Base-by-base conservation (phyloP, 2,888 invertebrate species). In the Netelia melanura region DNA sequence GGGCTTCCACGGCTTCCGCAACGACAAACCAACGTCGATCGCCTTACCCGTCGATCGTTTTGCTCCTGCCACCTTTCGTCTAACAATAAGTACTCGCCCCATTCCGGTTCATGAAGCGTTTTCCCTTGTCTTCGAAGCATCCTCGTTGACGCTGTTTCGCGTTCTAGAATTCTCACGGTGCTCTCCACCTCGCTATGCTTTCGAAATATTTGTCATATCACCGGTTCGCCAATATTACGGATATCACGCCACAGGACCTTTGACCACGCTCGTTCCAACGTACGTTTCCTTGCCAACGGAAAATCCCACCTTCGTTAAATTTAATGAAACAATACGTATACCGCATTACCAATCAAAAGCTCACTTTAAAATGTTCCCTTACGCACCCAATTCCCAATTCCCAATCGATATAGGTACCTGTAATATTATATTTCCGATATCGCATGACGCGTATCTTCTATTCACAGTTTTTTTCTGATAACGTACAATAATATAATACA, bases 21-120 rank as follows among this genome's bases (percentile, higher is more conserved):
- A 89, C 91, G 92, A 92, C 93, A 93, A 93, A 93, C 93, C 93
- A 93, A 93, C 93, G 92, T 91, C 93, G 93, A 93, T 93, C 93
- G 92, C 90, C 93, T 93, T 93, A 93, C 91, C 90, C 91, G 90
- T 91, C 92, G 92, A 93, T 93, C 93, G 93, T 92, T 93, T 93
- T 92, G 92, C 92, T 90, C 87, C 89, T 90, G 90, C 89, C 90
- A 91, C 91, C 90, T 92, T 76, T 72, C 88, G 87, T 82, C 90
- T 58, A 58, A 30, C 30, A 30, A 30, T 90, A 91, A 92, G 89
- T 90, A 92, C 90, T 92, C 90, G 88, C 86, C 87, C 82, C 84
- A 72, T 85, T 76, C 78, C 78, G 65, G 62, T 74, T 77, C 74
- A 52, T 43, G 78, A 43, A 80, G 76, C 70, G 81, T 82, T 82